Conservation (phyloP, 2,797 vertebrate species). For the Eleutherodactylus coqui region DNA sequence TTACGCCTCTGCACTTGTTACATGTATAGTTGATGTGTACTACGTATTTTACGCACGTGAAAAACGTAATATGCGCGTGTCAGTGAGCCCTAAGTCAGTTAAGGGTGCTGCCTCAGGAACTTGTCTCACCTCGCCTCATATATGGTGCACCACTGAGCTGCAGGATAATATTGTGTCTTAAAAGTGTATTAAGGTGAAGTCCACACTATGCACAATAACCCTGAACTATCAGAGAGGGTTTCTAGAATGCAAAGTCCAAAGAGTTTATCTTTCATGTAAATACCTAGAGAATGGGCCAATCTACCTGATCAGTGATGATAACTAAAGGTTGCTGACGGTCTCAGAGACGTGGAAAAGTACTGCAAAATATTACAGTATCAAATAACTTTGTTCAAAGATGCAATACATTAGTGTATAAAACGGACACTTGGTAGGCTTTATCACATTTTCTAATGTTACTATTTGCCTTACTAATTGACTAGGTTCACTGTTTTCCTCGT, state of each 20-base stretch:
- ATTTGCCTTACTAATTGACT: too few relatives aligned
- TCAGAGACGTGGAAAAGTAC: constrained; percentile 6
- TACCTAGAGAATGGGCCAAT: background rate
- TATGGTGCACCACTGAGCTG: background rate
- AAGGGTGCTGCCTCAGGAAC: background rate
- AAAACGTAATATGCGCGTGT: too few relatives aligned
- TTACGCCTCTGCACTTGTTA: too few relatives aligned
- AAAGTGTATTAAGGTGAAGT: background rate
- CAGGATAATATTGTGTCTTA: background rate
- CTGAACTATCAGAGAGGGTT: background rate
- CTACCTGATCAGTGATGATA: constrained; percentile 11
- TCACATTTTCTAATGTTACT: too few relatives aligned
- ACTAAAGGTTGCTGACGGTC: background rate
- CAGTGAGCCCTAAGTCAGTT: too few relatives aligned
- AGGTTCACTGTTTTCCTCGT: too few relatives aligned
- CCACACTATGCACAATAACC: background rate
- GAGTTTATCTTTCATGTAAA: constrained; percentile 34
- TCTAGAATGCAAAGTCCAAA: constrained; percentile 53
- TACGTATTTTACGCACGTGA: too few relatives aligned
- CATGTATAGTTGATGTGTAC: too few relatives aligned
- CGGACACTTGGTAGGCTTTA: too few relatives aligned
- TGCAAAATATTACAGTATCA: background rate
- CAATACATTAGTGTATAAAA: background rate
- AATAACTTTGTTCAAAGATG: too few relatives aligned
- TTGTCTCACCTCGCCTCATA: background rate